Evolutionary conservation across 2,888 invertebrate genomes (phyloP).

Genomic region (Yponomeuta sedellus): DNA sequence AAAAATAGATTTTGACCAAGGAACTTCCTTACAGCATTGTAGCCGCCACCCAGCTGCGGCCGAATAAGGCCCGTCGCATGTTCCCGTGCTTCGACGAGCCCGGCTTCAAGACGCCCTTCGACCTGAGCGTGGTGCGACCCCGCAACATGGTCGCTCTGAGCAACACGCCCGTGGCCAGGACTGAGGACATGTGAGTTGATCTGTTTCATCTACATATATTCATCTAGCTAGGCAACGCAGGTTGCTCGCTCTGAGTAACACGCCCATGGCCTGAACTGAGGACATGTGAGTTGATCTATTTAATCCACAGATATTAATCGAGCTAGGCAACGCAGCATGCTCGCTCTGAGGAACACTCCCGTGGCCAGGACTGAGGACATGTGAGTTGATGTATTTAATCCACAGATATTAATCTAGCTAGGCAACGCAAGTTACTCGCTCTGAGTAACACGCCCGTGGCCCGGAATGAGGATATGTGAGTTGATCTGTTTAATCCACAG

Average conservation of each 20-base stretch:
- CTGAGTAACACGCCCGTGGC: too few species aligned
- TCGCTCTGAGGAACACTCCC: slow-evolving; percentile 80
- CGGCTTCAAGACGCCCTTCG: slow-evolving; percentile 83
- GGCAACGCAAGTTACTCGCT: too few species aligned
- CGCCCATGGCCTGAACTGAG: too few species aligned
- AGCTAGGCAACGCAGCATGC: slow-evolving; percentile 72
- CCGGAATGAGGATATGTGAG: too few species aligned
- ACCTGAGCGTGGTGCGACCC: slow-evolving; percentile 78
- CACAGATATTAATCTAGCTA: too few species aligned
- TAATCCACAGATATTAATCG: too few species aligned
- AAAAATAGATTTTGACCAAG: too few species aligned
- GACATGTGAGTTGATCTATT: too few species aligned
- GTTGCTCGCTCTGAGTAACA: too few species aligned
- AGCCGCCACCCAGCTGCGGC: slow-evolving; percentile 81
- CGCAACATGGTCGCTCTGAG: slow-evolving; percentile 77
- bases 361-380: slow-evolving; percentile 73
- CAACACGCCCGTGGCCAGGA: slow-evolving; percentile 78
- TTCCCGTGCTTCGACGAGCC: slow-evolving; percentile 92
- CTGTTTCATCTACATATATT: too few species aligned
- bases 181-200: slow-evolving; percentile 77
- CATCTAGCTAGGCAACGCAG: too few species aligned
- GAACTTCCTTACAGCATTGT: slow-evolving; percentile 60
- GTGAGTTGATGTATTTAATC: slow-evolving; percentile 67
- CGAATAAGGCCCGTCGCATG: slow-evolving; percentile 83
- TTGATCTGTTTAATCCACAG: too few species aligned